These are phyloP conservation scores for Macrophya alboannulata DNA, from an alignment of 2,888 invertebrate genomes.

Conservation along the genomic window DNA sequence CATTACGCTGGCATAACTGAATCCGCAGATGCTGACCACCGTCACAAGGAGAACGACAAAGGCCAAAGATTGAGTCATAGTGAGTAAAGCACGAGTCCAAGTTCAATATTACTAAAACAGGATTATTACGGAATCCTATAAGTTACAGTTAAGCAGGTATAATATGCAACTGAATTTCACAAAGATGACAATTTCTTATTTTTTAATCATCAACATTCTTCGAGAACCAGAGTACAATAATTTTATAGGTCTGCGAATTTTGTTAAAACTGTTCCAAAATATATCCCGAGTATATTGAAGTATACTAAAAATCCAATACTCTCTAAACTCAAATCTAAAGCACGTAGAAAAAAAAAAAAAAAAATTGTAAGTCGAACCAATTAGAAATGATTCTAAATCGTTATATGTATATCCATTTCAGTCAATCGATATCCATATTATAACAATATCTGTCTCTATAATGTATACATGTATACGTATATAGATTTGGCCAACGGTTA, in stretches of 20 bases:
- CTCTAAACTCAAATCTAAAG: background rate
- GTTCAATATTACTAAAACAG: conserved; percentile 38
- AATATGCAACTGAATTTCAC: background rate
- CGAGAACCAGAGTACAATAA: too few relatives aligned
- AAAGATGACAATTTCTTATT: too few relatives aligned
- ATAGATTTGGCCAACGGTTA: conserved; percentile 19
- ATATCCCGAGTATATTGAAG: too few relatives aligned
- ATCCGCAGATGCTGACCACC: conserved; percentile 51
- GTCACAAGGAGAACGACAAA: conserved; percentile 54
- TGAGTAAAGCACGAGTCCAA: background rate
- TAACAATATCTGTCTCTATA: conserved; percentile 8
- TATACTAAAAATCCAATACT: background rate
- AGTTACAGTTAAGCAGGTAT: background rate
- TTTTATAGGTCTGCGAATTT: background rate
- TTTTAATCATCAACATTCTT: too few relatives aligned
- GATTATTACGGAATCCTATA: background rate
- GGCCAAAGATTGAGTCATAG: conserved; percentile 52
- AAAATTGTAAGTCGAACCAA: background rate
- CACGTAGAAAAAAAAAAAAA: background rate
- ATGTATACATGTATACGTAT: background rate
- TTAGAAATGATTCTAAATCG: background rate
- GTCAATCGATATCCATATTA: background rate
- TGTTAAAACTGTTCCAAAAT: background rate
- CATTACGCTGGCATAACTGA: conserved; percentile 56
- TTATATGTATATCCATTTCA: background rate